Percentiles rank a stretch among this genome's conserved stretches.
Conservation (phyloP, 2,113 vertebrate genomes). For the Prochilodus magdalenae region DNA sequence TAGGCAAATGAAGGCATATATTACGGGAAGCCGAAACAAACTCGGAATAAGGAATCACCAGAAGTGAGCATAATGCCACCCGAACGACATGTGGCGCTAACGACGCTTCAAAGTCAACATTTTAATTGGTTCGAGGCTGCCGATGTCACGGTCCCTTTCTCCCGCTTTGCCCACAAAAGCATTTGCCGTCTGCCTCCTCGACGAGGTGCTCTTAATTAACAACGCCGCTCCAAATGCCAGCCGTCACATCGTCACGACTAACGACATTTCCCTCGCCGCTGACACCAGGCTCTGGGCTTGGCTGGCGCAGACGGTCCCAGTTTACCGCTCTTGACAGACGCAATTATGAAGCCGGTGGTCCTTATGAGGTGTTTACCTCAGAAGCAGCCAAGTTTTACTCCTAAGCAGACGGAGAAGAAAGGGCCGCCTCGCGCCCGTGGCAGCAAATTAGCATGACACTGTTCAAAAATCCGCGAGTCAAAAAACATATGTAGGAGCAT, state of each 20-base stretch:
- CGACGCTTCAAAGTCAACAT: constrained; percentile 57
- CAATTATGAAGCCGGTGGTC: constrained; percentile 14
- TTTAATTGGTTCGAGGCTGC: constrained; percentile 72
- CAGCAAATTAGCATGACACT: neutral
- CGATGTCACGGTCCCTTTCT: constrained; percentile 67
- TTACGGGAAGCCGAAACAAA: constrained; percentile 46
- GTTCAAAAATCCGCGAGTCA: constrained; percentile 3
- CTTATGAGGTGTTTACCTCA: constrained; percentile 5
- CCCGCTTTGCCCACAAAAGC: constrained; percentile 58
- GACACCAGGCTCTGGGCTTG: constrained; percentile 25
- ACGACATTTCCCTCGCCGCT: constrained; percentile 65
- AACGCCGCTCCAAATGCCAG: constrained; percentile 70
- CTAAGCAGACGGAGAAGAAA: neutral
- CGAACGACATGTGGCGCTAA: constrained; percentile 24
- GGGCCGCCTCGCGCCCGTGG: neutral
- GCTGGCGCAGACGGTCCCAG: constrained; percentile 4
- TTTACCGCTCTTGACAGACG: constrained; percentile 8
- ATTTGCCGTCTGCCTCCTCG: constrained; percentile 47
- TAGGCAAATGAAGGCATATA: constrained; percentile 5
- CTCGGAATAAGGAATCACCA: constrained; percentile 38
- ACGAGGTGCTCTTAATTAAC: constrained; percentile 69
- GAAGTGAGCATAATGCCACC: constrained; percentile 36
- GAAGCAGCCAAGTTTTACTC: constrained; percentile 12
- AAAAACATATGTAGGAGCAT: constrained; percentile 1
- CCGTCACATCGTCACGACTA: constrained; percentile 66